Percentiles rank a stretch among this genome's conserved stretches.
Evolutionary conservation across 2,888 invertebrate genomes (phyloP).

Genomic region (Drosophila acutilabella): DNA sequence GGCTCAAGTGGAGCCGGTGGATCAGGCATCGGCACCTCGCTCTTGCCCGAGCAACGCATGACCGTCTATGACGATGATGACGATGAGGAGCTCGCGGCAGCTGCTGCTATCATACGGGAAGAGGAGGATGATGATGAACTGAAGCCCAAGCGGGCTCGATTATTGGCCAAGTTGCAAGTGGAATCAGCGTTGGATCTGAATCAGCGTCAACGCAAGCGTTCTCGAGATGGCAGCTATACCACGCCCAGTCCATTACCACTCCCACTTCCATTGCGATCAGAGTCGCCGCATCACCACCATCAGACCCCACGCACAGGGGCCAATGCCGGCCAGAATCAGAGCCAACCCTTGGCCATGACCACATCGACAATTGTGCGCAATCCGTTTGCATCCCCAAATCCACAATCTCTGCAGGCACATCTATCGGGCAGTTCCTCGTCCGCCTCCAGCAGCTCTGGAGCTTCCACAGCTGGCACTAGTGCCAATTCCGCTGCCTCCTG

Average conservation of each 20-base stretch:
- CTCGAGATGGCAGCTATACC: slow-evolving; percentile 78
- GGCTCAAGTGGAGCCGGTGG: slow-evolving; percentile 49
- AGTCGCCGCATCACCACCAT: slow-evolving; percentile 29
- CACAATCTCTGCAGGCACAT: slow-evolving; percentile 58
- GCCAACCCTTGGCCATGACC: slow-evolving; percentile 74
- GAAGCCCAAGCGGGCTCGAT: slow-evolving; percentile 75
- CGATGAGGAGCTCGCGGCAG: slow-evolving; percentile 85
- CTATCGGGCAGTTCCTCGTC: slow-evolving; percentile 43
- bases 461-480: slow-evolving; percentile 28
- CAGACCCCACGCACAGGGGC: slow-evolving; percentile 24
- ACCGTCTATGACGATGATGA: slow-evolving; percentile 80
- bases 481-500: slow-evolving; percentile 28
- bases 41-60: slow-evolving; percentile 81
- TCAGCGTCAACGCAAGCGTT: slow-evolving; percentile 86
- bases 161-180: slow-evolving; percentile 60
- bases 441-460: slow-evolving; percentile 44
- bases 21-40: slow-evolving; percentile 83
- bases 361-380: slow-evolving; percentile 84
- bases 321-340: slow-evolving; percentile 47
- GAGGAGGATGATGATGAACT: slow-evolving; percentile 88
- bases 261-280: slow-evolving; percentile 30
- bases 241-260: slow-evolving; percentile 54
- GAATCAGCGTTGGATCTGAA: slow-evolving; percentile 68
- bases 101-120: slow-evolving; percentile 48
- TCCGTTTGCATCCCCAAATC: slow-evolving; percentile 84